Percentiles rank a stretch among this genome's conserved stretches.
phyloP scores from a whole-genome alignment of 2,888 invertebrate species.

The Eretmocerus hayati region DNA sequence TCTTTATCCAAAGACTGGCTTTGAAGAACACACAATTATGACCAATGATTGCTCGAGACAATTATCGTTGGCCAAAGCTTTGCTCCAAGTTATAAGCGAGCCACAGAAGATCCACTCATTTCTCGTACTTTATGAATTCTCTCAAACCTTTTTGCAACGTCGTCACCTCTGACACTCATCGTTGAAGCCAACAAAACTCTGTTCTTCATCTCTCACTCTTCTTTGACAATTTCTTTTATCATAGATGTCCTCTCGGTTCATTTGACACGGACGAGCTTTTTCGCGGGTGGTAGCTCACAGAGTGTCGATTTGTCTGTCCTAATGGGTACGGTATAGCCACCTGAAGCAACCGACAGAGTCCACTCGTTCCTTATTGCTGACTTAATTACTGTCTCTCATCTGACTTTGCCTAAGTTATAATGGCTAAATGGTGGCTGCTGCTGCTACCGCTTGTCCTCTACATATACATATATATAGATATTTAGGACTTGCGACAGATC shows the following conservation, averaged over 20 bases:
- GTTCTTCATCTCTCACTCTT: conserved; percentile 12
- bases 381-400: conserved; percentile 47
- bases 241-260: conserved; percentile 42
- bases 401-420: conserved; percentile 42
- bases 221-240: conserved; percentile 45
- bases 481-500: too few relatives aligned
- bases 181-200: conserved; percentile 3
- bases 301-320: conserved; percentile 44
- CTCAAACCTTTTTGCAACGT: conserved; percentile 21
- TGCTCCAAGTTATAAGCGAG: too few relatives aligned
- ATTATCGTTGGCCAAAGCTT: conserved; percentile 34
- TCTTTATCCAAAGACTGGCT: conserved; percentile 5
- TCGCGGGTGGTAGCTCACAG: conserved; percentile 38
- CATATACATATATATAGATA: too few relatives aligned
- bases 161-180: not conserved
- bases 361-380: conserved; percentile 46
- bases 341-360: too few relatives aligned
- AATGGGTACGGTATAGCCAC: conserved; percentile 44
- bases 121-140: conserved; percentile 21
- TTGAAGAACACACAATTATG: conserved; percentile 30
- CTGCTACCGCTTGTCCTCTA: not conserved
- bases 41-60: conserved; percentile 41
- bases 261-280: conserved; percentile 42
- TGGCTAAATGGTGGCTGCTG: conserved; percentile 24
- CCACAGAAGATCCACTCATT: not conserved